phyloP scores from a whole-genome alignment of 2,797 vertebrate species.

The Mormyrops attenuatus region DNA sequence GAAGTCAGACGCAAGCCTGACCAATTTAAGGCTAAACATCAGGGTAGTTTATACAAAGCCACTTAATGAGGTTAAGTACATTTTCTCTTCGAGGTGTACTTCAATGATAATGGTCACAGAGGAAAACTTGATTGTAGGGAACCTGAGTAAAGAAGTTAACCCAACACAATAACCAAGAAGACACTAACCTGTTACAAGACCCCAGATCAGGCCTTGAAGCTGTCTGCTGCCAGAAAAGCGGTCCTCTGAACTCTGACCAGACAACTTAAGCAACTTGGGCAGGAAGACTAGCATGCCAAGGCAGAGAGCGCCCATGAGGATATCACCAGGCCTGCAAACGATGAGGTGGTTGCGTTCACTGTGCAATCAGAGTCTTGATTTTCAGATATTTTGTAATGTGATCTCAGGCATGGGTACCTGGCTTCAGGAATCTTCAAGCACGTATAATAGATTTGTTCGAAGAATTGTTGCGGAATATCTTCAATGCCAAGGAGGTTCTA shows the following conservation, averaged over 20 bases:
- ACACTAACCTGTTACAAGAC: slow-evolving; percentile 9
- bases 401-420: slow-evolving; percentile 52
- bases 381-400: background rate
- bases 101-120: background rate
- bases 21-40: background rate
- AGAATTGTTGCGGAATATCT: slow-evolving; percentile 73
- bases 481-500: slow-evolving; percentile 85
- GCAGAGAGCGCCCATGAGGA: slow-evolving; percentile 74
- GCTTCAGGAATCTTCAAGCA: slow-evolving; percentile 70
- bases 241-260: background rate
- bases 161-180: background rate
- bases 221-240: slow-evolving; percentile 17
- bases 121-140: background rate
- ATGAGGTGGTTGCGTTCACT: background rate
- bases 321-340: slow-evolving; percentile 65
- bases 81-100: background rate
- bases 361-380: background rate
- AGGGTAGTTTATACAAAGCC: background rate
- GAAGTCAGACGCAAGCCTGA: background rate
- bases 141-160: background rate
- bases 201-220: slow-evolving; percentile 9
- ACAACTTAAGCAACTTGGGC: slow-evolving; percentile 62
- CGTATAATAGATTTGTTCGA: slow-evolving; percentile 78
- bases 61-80: background rate
- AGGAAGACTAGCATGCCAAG: slow-evolving; percentile 62